Evolutionary conservation across 2,797 vertebrate genomes (phyloP).

Genomic region (Diplodus sargus): DNA sequence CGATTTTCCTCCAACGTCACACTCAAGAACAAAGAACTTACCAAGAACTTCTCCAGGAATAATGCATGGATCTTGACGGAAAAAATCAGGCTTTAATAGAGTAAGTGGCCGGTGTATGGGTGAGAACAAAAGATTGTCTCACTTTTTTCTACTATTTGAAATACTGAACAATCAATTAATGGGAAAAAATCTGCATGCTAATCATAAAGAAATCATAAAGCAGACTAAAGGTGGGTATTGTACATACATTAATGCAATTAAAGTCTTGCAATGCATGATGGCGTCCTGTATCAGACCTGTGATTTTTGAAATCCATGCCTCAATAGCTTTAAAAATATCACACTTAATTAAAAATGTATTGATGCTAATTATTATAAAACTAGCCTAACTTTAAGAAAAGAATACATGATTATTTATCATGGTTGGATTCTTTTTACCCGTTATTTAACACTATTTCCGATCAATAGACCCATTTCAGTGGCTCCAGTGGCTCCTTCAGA

Average conservation of each 20-base stretch:
- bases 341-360: too few species aligned
- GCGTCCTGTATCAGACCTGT: neutral
- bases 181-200: neutral
- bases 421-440: neutral
- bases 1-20: too few species aligned
- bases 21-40: too few species aligned
- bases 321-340: neutral
- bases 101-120: too few species aligned
- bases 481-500: neutral
- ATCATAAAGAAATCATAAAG: neutral
- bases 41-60: too few species aligned
- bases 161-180: neutral
- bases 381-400: too few species aligned
- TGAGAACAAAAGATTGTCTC: neutral
- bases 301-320: neutral
- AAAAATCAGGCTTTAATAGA: too few species aligned
- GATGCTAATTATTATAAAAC: neutral
- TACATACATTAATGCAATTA: too few species aligned
- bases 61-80: too few species aligned
- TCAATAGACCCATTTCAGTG: neutral
- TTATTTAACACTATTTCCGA: neutral
- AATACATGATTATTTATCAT: neutral
- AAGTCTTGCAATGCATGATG: neutral
- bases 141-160: neutral
- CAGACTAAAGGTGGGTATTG: neutral